These are phyloP conservation scores for Seriola aureovittata DNA, from an alignment of 2,113 vertebrate genomes.

Conservation along the genomic window DNA sequence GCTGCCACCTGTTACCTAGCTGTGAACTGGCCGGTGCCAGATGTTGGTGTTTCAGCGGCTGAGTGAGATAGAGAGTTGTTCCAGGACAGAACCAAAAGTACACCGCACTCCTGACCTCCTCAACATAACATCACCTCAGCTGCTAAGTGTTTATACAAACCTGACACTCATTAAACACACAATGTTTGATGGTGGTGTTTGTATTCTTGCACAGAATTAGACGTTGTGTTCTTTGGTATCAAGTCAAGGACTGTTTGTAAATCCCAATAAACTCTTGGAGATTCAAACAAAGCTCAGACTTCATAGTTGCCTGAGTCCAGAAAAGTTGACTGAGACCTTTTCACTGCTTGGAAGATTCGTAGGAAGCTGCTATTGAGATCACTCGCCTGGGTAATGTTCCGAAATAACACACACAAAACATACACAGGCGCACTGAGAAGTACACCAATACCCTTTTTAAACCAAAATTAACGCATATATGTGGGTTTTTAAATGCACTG, in stretches of 20 bases:
- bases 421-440: neutral
- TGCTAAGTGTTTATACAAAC: neutral
- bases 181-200: neutral
- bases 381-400: neutral
- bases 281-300: neutral
- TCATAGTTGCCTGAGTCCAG: neutral
- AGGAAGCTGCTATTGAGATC: constrained; percentile 3
- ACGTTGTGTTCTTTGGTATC: neutral
- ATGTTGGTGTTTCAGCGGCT: constrained; percentile 49
- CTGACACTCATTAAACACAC: neutral
- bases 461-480: too few relatives aligned
- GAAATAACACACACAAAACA: constrained; percentile 5
- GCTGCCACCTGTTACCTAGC: constrained; percentile 34
- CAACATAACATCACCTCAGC: neutral
- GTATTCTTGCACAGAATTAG: neutral
- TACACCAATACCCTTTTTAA: neutral
- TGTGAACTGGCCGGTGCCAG: constrained; percentile 51
- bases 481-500: too few relatives aligned
- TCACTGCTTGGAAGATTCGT: neutral
- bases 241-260: neutral
- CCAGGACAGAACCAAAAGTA: constrained; percentile 25
- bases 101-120: constrained; percentile 4
- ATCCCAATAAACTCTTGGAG: neutral
- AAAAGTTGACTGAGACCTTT: neutral
- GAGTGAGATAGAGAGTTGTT: constrained; percentile 31